These are phyloP conservation scores for Periophthalmodon schlosseri DNA, from an alignment of 2,113 vertebrate genomes.

Conservation along the genomic window DNA sequence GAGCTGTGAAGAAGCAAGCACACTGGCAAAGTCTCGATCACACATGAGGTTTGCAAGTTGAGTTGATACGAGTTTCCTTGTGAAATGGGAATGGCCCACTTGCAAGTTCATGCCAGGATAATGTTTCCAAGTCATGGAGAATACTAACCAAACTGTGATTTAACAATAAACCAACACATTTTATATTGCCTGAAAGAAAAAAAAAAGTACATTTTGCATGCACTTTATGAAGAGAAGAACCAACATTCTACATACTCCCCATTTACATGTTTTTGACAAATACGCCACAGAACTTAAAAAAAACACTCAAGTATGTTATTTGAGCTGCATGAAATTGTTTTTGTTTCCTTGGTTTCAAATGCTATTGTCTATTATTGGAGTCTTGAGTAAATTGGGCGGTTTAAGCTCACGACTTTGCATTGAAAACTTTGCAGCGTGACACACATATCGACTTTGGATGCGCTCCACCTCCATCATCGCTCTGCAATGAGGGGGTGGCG, in stretches of 20 bases:
- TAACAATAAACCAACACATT: neutral
- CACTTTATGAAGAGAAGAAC: neutral
- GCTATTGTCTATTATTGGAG: neutral
- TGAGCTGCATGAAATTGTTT: neutral
- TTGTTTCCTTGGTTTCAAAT: neutral
- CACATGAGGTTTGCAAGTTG: neutral
- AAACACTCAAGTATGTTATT: neutral
- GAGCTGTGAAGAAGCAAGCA: conserved; percentile 3
- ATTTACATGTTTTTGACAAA: neutral
- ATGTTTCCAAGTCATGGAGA: neutral
- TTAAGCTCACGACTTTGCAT: conserved; percentile 1
- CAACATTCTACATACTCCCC: neutral
- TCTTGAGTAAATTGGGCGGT: neutral
- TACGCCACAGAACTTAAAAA: neutral
- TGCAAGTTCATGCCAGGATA: neutral
- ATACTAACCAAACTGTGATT: neutral
- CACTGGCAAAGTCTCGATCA: neutral
- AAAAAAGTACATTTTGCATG: neutral
- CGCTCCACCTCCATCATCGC: neutral
- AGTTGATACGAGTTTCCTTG: neutral
- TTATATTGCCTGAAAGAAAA: neutral
- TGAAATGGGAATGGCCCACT: neutral
- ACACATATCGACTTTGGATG: conserved; percentile 6
- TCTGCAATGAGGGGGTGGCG: neutral
- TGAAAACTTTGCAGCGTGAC: conserved; percentile 12